Base-by-base conservation (phyloP, 2,888 invertebrate genomes). In the Brachyptera putata region DNA sequence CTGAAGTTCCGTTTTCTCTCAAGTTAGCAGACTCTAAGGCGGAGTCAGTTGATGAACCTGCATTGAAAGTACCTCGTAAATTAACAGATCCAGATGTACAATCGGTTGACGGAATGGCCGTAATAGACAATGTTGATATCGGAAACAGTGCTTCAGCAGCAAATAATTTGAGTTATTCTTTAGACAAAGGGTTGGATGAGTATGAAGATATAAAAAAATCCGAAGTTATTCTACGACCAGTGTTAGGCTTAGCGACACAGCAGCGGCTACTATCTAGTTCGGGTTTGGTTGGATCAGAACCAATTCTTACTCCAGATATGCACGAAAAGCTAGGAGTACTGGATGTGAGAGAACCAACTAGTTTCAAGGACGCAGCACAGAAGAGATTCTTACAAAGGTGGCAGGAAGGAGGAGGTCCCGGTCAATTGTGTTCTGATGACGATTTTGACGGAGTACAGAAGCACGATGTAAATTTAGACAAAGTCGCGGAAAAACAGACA, bases 131-230 rank as follows among this genome's bases (percentile, higher is more conserved):
- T 39, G 48, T 25, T 11, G 34, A 16, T 5, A 2, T 46, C 24
- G 21, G 25, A n/a, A 41, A 43, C 34, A 43, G 11, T 21, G 57
- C 14, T 14, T 14, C 39, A 9, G 16, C 26, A n/a, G 11, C 55
- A 4, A 58, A 48, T 22, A 61, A 30, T 37, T 41, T 64, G 13
- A 61, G 61, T 39, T 64, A 61, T 49, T 65, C 66, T 1, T 49
- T 66, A 24, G 66, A 66, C 55, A 65, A 66, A 43, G 66, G 66
- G 1, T 53, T 66, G 3, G 65, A 66, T 58, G 63, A 63, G 46
- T 66, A 61, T 50, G 63, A 66, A 30, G 63, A 61, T n/a, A 56
- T 64, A 24, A 60, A 49, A n/a, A 60, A 58, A 25, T 59, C 61
- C 21, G 60, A 61, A 39, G 50, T 30, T 4, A 13, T 41, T 1